These are phyloP conservation scores for Regulus satrapa DNA, from an alignment of 2,113 vertebrate species.

Conservation along the genomic window DNA sequence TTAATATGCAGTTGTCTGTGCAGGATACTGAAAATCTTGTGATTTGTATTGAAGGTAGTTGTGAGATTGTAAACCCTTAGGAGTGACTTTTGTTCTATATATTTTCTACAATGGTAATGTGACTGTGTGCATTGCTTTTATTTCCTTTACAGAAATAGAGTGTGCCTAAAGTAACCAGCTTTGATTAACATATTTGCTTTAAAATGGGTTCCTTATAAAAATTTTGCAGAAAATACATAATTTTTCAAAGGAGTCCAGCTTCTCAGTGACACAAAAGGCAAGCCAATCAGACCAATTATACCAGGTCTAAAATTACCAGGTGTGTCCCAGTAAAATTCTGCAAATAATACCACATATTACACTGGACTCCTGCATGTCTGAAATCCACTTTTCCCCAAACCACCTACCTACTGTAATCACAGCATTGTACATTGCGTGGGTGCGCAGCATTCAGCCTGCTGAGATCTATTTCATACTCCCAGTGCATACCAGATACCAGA, in stretches of 20 bases:
- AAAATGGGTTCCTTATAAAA: conserved; percentile 21
- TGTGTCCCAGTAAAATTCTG: conserved; percentile 61
- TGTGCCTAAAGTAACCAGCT: conserved; percentile 6
- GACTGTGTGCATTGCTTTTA: conserved; percentile 36
- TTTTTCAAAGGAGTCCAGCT: conserved; percentile 16
- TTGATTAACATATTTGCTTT: conserved; percentile 36
- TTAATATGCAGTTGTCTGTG: background rate
- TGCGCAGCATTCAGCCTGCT: conserved; percentile 61
- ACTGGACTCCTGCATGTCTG: conserved; percentile 62
- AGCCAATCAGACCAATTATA: conserved; percentile 47
- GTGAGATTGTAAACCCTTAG: conserved; percentile 35
- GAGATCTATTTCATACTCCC: conserved; percentile 60
- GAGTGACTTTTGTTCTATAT: conserved; percentile 1
- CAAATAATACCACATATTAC: conserved; percentile 66
- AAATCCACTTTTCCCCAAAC: conserved; percentile 49
- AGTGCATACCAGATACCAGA: conserved; percentile 31
- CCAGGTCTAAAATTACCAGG: conserved; percentile 54
- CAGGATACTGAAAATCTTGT: conserved; percentile 35
- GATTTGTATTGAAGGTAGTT: conserved; percentile 45
- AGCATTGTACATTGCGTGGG: conserved; percentile 57
- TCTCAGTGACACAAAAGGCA: conserved; percentile 46
- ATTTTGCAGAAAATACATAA: background rate
- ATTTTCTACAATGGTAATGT: conserved; percentile 5
- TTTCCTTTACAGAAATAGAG: conserved; percentile 56
- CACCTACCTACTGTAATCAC: conserved; percentile 71